Conservation (phyloP, 2,888 invertebrate genomes). For the Euplagia quadripunctaria region DNA sequence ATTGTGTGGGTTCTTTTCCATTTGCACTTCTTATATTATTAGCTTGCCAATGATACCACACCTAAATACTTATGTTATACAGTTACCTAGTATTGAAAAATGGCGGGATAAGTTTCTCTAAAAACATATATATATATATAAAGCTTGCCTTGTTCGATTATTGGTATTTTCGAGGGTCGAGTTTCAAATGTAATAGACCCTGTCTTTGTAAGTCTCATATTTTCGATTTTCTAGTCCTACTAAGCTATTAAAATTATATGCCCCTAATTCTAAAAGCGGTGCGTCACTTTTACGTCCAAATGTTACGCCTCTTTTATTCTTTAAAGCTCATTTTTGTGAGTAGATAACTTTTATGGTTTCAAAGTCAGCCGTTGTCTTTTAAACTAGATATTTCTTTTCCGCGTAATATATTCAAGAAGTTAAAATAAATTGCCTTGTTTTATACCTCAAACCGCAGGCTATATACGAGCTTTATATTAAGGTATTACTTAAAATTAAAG, state of each 20-base stretch:
- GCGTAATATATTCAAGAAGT: neutral
- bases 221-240: neutral
- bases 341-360: constrained; percentile 25
- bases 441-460: too few relatives aligned
- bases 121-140: too few relatives aligned
- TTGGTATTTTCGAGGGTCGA: too few relatives aligned
- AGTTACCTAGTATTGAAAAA: too few relatives aligned
- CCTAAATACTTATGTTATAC: too few relatives aligned
- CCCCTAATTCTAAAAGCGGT: neutral
- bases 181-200: neutral
- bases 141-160: too few relatives aligned
- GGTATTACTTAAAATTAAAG: neutral
- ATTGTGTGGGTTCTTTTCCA: too few relatives aligned
- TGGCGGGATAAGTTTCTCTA: too few relatives aligned
- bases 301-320: neutral
- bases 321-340: constrained; percentile 11
- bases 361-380: constrained; percentile 22
- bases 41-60: too few relatives aligned
- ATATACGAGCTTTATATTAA: neutral
- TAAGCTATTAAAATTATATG: neutral
- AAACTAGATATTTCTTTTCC: neutral
- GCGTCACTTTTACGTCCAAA: constrained; percentile 7
- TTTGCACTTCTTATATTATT: too few relatives aligned
- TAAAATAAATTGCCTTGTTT: neutral
- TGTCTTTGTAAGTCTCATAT: neutral